Conservation (phyloP, 2,888 invertebrate species). For the Scotopteryx bipunctaria region DNA sequence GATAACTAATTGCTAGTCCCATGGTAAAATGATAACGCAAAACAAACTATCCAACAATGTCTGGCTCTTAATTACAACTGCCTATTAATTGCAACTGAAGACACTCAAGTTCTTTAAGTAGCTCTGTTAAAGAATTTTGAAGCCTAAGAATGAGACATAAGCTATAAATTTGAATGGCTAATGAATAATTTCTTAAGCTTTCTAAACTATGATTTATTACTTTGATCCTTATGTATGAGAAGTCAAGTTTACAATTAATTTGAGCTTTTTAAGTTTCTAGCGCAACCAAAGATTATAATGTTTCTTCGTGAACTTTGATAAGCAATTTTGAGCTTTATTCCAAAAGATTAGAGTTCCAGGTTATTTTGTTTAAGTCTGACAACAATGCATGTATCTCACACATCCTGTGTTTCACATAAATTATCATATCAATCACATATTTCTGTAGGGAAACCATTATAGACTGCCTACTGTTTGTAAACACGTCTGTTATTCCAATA, state of each 20-base stretch:
- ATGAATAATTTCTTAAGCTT: no score
- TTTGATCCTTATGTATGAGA: not conserved
- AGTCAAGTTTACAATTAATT: not conserved
- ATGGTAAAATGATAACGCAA: conserved; percentile 45
- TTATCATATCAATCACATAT: conserved; percentile 65
- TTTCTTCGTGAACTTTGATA: not conserved
- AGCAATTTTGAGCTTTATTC: conserved; percentile 3
- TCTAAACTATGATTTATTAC: conserved; percentile 1
- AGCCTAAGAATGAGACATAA: no score
- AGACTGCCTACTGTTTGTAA: conserved; percentile 1
- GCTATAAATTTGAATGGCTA: no score
- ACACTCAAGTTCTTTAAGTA: conserved; percentile 4
- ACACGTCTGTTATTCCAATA: not conserved
- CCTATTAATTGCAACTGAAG: conserved; percentile 17
- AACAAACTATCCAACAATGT: conserved; percentile 57
- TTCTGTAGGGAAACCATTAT: conserved; percentile 29
- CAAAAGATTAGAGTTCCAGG: not conserved
- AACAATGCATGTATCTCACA: conserved; percentile 45
- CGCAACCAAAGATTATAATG: no score
- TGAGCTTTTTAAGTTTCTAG: not conserved
- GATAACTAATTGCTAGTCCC: conserved; percentile 19
- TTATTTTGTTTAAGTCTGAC: conserved; percentile 9
- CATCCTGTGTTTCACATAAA: conserved; percentile 57
- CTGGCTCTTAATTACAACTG: conserved; percentile 58
- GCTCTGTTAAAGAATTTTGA: no score